Percentiles rank a stretch among this genome's conserved stretches.
These are phyloP conservation scores for Sycophila texana DNA, from an alignment of 2,888 invertebrate genomes.

Conservation along the genomic window DNA sequence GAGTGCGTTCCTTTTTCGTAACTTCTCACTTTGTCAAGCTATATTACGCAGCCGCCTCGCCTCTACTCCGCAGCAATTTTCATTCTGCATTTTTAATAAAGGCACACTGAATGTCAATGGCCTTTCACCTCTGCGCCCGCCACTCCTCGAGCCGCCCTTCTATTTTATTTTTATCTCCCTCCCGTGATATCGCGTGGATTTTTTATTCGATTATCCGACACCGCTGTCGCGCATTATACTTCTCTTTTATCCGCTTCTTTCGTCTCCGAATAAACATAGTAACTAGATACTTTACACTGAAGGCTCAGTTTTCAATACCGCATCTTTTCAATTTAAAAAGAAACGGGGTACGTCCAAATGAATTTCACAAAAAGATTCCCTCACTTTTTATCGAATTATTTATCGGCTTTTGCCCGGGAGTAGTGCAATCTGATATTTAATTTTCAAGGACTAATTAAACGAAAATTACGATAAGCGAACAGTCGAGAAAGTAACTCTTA, in stretches of 20 bases:
- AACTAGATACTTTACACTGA: not conserved
- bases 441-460: slow-evolving; percentile 3
- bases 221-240: not conserved
- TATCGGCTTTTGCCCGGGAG: too few species aligned
- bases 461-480: too few species aligned
- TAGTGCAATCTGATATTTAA: slow-evolving; percentile 9
- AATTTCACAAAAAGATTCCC: too few species aligned
- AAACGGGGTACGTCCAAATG: too few species aligned
- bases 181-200: not conserved
- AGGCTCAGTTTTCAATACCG: not conserved
- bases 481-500: too few species aligned
- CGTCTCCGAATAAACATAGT: slow-evolving; percentile 7
- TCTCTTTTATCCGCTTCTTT: not conserved
- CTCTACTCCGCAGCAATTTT: not conserved
- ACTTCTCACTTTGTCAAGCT: not conserved
- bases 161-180: not conserved
- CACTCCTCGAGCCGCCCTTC: not conserved
- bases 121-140: not conserved
- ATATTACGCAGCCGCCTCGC: slow-evolving; percentile 26
- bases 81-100: slow-evolving; percentile 17
- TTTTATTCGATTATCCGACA: not conserved
- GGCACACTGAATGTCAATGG: not conserved
- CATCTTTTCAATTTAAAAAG: too few species aligned
- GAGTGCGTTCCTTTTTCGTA: too few species aligned
- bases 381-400: too few species aligned